A percentile compares a stretch with the other conserved stretches of the same genome.
Conservation (phyloP, 2,113 vertebrate genomes). For the Eurypyga helias region DNA sequence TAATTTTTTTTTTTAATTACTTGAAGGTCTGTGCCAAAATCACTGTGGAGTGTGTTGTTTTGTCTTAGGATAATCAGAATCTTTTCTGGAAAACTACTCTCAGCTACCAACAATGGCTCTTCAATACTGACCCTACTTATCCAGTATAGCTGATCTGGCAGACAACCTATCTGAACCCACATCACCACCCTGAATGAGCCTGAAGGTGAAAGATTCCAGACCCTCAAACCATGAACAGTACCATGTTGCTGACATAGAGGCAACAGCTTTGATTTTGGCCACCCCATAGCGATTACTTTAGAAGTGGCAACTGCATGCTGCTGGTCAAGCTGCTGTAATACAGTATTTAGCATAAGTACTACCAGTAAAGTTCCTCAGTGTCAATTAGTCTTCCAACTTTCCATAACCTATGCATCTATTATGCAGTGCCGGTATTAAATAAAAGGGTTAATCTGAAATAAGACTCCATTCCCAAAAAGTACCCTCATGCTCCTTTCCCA, state of each 20-base stretch:
- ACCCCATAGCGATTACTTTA: background rate
- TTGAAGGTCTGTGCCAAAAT: background rate
- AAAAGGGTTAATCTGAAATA: background rate
- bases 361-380: background rate
- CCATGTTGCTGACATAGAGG: background rate
- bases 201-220: background rate
- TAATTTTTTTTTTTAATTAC: background rate
- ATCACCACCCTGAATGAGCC: background rate
- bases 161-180: background rate
- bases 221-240: background rate
- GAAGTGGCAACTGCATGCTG: background rate
- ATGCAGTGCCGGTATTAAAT: background rate
- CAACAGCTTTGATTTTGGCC: background rate
- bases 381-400: background rate
- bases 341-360: background rate
- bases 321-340: background rate
- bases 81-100: background rate
- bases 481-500: background rate
- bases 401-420: background rate
- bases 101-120: background rate
- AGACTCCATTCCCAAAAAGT: background rate
- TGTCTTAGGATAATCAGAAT: background rate
- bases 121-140: background rate
- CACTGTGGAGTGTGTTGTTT: background rate
- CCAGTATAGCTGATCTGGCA: background rate